These are phyloP conservation scores for Indicator maculatus DNA, from an alignment of 2,113 vertebrate genomes.

Conservation along the genomic window DNA sequence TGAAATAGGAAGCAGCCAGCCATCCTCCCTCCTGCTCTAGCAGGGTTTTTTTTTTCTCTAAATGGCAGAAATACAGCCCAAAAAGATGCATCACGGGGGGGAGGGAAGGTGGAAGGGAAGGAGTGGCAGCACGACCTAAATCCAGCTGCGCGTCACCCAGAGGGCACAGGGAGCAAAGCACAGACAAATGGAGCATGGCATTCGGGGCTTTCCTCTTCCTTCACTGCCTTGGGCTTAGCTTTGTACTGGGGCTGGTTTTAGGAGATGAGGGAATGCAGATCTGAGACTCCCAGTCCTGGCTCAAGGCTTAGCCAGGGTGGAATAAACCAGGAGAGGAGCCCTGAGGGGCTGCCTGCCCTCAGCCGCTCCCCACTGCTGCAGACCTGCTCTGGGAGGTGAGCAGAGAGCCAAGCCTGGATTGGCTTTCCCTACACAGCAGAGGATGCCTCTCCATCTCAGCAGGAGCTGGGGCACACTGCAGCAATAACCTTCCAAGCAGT, in stretches of 20 bases:
- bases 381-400: rapidly evolving
- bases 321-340: background rate
- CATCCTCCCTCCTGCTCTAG: background rate
- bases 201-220: conserved; percentile 29
- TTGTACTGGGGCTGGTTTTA: conserved; percentile 36
- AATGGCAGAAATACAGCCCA: background rate
- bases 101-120: background rate
- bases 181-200: background rate
- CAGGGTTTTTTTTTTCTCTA: background rate
- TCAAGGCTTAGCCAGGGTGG: background rate
- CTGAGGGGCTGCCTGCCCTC: background rate
- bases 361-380: rapidly evolving
- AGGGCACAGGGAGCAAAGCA: conserved; percentile 25
- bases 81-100: background rate
- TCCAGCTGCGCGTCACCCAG: background rate
- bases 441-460: background rate
- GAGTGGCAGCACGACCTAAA: background rate
- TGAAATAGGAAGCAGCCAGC: background rate
- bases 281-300: background rate
- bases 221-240: conserved; percentile 19
- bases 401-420: background rate
- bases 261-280: background rate
- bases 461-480: background rate
- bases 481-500: background rate
- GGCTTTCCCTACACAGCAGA: background rate